Evolutionary conservation across 2,113 vertebrate genomes (phyloP), one percentile per base, ranked within the genome.

Genomic region (Bambusicola thoracicus): DNA sequence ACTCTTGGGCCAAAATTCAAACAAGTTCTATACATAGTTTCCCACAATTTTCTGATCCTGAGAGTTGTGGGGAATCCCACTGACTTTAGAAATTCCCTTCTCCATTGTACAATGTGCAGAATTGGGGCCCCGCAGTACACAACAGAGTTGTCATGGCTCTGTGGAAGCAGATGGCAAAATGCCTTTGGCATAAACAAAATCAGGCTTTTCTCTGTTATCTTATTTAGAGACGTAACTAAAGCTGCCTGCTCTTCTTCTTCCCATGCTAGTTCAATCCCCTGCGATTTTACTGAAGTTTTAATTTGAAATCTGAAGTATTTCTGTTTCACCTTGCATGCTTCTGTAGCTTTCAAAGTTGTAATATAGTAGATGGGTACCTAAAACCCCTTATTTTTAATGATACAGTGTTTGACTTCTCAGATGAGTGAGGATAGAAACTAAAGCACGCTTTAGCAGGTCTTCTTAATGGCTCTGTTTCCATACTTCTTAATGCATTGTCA

Each of bases 21-120:
- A 84, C 90, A 93, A 96, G 90, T 89, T 93, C 92, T 96, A 86
- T 96, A 92, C 94, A 94, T 89, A 94, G 93, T 93, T 96, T 93
- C 94, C 94, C 96, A 95, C 87, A 93, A 92, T 84, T 86, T 93
- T 94, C 83, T 94, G 88, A 86, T 86, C 81, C 85, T 66, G 83
- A 65, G 81, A 92, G 90, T 83, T 90, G 83, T 86, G 83, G 95
- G 96, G 94, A 96, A 96, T 96, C 96, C 96, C 96, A 92, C 88
- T 93, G 90, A 84, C 94, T 96, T 86, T 17, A 89, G 95, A 96
- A 90, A 88, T 87, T 94, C 89, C 89, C 83, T 87, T 86, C 36
- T 81, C 27, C 58, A 18, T 81, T 0, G 0, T 68, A 78, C 65
- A 75, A 65, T 92, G 86, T 90, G 83, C 30, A 21, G 68, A 76